These are phyloP conservation scores for Entomyzon cyanotis DNA, from an alignment of 2,113 vertebrate genomes.

Conservation along the genomic window DNA sequence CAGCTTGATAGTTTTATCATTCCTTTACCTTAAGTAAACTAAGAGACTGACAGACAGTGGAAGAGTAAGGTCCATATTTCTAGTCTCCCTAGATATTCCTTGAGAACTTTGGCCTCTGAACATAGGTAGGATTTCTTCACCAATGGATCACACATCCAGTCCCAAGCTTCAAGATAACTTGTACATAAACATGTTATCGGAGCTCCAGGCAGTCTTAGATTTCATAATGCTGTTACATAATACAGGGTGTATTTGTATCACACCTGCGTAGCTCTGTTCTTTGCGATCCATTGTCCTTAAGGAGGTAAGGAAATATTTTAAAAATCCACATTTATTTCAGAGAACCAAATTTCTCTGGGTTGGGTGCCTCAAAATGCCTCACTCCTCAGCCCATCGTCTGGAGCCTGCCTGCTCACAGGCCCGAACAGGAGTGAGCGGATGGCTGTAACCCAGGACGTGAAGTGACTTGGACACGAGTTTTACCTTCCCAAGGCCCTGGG, in stretches of 20 bases:
- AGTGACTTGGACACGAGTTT: fast-evolving
- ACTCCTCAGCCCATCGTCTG: fast-evolving
- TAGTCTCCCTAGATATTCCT: background rate
- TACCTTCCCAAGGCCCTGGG: fast-evolving
- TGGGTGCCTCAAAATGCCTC: background rate
- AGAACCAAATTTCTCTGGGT: background rate
- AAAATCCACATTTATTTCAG: background rate
- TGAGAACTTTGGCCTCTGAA: background rate
- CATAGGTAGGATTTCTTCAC: background rate
- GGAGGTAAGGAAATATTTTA: background rate
- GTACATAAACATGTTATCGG: fast-evolving
- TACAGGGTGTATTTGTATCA: fast-evolving
- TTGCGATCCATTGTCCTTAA: background rate
- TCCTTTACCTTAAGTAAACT: background rate
- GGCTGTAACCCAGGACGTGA: fast-evolving
- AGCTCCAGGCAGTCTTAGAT: background rate
- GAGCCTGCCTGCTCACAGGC: fast-evolving
- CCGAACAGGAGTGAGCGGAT: fast-evolving
- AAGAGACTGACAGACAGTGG: background rate
- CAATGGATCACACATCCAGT: background rate
- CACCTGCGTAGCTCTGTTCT: background rate
- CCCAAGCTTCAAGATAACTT: background rate
- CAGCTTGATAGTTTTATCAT: background rate
- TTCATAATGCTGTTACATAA: background rate
- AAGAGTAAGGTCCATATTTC: background rate